A percentile compares a stretch with the other conserved stretches of the same genome.
Evolutionary conservation across 2,888 invertebrate genomes (phyloP).

Genomic region (Odiellus spinosus): DNA sequence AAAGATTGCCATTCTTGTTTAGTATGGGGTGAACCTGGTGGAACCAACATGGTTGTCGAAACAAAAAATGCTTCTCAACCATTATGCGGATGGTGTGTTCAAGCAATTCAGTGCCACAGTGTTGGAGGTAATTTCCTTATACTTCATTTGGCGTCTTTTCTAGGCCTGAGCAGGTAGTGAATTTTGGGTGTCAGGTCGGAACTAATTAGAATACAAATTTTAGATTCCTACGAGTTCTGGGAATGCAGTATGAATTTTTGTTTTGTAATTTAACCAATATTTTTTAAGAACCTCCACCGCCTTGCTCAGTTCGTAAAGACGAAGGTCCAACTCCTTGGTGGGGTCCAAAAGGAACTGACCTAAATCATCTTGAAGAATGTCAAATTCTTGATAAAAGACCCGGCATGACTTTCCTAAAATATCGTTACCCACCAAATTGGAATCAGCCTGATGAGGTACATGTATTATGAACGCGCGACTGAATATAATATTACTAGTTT

Average conservation of each 20-base stretch:
- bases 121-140: conserved; percentile 56
- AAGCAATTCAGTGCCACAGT: conserved; percentile 75
- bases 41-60: conserved; percentile 14
- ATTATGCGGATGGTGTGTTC: conserved; percentile 60
- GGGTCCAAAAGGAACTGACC: conserved; percentile 61
- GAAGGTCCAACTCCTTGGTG: conserved; percentile 49
- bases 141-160: conserved; percentile 18
- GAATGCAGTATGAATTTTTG: too few relatives aligned
- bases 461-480: too few relatives aligned
- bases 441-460: conserved; percentile 57
- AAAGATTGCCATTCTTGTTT: conserved; percentile 81
- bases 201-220: too few relatives aligned
- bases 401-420: conserved; percentile 73
- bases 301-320: not conserved
- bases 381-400: conserved; percentile 49
- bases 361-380: conserved; percentile 57
- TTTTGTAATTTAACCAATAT: too few relatives aligned
- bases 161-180: too few relatives aligned
- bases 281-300: conserved; percentile 1
- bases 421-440: conserved; percentile 70
- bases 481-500: too few relatives aligned
- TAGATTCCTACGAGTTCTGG: too few relatives aligned
- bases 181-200: too few relatives aligned
- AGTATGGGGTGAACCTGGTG: conserved; percentile 49
- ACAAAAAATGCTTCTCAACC: conserved; percentile 6